A percentile compares a stretch with the other conserved stretches of the same genome.
phyloP scores from a whole-genome alignment of 2,113 vertebrate genomes.

The Plestiodon gilberti region DNA sequence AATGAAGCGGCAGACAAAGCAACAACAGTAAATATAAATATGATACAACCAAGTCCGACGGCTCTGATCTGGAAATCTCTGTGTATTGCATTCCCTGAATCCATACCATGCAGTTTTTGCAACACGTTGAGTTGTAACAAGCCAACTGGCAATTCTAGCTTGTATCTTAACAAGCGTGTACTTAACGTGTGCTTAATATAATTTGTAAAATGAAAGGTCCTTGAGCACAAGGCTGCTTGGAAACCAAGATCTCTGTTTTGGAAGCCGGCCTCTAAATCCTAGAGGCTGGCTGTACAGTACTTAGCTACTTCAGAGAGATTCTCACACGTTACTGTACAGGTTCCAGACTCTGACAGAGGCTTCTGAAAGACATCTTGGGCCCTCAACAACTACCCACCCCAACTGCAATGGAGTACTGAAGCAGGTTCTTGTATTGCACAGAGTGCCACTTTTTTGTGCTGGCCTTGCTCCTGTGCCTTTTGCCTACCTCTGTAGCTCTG shows the following conservation, averaged over 20 bases:
- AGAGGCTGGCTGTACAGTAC: neutral
- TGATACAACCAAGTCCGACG: neutral
- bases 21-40: neutral
- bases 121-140: neutral
- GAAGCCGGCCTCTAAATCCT: neutral
- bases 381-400: neutral
- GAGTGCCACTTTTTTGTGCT: neutral
- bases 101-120: neutral
- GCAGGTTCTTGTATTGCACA: neutral
- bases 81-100: neutral
- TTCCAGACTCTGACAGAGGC: neutral
- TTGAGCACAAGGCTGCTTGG: neutral
- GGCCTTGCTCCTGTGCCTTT: neutral
- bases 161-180: neutral
- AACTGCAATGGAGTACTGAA: neutral
- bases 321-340: neutral
- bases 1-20: conserved; percentile 8
- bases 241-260: neutral
- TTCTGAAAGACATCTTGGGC: neutral
- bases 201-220: neutral
- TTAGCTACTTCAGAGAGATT: neutral
- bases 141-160: neutral
- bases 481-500: neutral
- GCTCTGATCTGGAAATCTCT: neutral
- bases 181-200: neutral